Evolutionary conservation across 1,140 invertebrate genomes (phyloP), one percentile per base, ranked within the genome.

Genomic region (Bombus picipes): DNA sequence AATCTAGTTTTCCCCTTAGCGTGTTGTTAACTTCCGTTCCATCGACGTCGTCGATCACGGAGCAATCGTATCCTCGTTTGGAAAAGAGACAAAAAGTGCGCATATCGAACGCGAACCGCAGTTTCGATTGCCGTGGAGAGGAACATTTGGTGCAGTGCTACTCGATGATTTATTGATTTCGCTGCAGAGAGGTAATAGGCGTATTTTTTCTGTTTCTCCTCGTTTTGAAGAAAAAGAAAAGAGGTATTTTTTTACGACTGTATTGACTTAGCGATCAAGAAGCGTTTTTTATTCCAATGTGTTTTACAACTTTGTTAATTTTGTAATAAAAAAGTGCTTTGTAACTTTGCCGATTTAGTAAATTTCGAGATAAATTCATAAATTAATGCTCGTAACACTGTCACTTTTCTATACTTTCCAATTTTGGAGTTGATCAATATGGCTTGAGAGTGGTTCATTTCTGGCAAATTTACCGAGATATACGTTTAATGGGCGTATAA

Each of bases 41-140:
- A 34, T 47, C 65, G 47, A 39, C 32, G 75, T 18, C 81, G 72
- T 75, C 57, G 62, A 83, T 83, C 43, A 77, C 37, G 75, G 65
- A 84, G 71, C 71, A 53, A 53, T 53, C 47, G 34, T 53, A 57
- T 25, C 15, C 66, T 70, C 78, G 78, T 79, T 68, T 66, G 15
- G 5, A 47, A 34, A 47, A 5, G 39, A 41, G 10, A 41, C 53
- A 59, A 73, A 81, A 43, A 62, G 9, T 18, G 9, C 73, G 10
- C 28, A 32, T 25, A 72, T 72, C 41, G 32, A 32, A 22, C 68
- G 22, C 22, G 34, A 70, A 37, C 66, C 25, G 53, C 74, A 59
- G 15, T 13, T 41, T 77, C 57, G 57, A 77, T 77, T 41, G 53
- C 57, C 41, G 5, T n/a, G 34, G 12, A 41, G 47, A 28, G 57